Conservation (phyloP, 2,113 vertebrate genomes). For the Paramisgurnus dabryanus region DNA sequence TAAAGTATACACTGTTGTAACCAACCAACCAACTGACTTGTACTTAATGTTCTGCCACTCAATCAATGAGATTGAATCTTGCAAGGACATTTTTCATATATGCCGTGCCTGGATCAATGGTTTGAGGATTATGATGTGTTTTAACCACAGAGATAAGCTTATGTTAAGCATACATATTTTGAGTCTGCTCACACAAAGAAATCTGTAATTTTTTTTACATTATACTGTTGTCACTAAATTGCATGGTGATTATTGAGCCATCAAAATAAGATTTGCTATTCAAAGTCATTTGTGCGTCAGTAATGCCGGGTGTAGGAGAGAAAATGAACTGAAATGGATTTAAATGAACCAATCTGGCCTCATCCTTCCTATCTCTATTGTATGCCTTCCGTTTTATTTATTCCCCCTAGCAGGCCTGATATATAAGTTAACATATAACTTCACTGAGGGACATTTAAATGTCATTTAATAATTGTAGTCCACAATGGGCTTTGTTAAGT, state of each 20-base stretch:
- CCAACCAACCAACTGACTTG: background rate
- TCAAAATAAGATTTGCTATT: background rate
- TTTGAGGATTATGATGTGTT: background rate
- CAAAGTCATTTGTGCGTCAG: background rate
- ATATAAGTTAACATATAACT: conserved; percentile 29
- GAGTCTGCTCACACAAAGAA: too few relatives aligned
- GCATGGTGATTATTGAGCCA: background rate
- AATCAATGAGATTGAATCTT: background rate
- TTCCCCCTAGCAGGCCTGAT: background rate
- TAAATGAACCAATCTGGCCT: background rate
- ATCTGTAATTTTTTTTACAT: too few relatives aligned
- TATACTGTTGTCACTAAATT: background rate
- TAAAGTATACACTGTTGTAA: conserved; percentile 4
- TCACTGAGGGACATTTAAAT: conserved; percentile 25
- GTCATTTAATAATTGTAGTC: conserved; percentile 38
- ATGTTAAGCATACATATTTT: too few relatives aligned
- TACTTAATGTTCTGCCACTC: background rate
- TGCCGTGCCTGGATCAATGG: background rate
- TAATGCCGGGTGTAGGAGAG: background rate
- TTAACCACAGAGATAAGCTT: background rate
- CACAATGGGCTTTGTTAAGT: conserved; percentile 5
- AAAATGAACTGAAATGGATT: conserved; percentile 2
- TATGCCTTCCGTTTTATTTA: conserved; percentile 25
- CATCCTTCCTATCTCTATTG: background rate
- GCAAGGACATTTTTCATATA: background rate